Evolutionary conservation across 2,888 invertebrate genomes (phyloP).

Genomic region (Cerceris ruficornis): DNA sequence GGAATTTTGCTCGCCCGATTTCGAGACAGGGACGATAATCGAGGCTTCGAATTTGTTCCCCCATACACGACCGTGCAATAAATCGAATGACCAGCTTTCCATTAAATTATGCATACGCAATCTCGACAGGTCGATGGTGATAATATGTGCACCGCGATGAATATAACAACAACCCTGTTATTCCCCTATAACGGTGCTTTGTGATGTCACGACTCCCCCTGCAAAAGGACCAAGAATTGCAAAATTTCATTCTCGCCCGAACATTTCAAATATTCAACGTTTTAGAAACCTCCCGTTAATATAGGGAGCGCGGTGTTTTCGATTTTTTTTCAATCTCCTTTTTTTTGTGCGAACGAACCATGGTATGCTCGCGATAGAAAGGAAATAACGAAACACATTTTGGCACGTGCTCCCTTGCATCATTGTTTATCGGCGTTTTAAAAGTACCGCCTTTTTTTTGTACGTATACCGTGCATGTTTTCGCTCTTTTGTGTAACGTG

Average conservation of each 20-base stretch:
- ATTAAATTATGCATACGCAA: conserved; percentile 69
- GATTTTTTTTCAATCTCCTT: neutral
- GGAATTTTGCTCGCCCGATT: neutral
- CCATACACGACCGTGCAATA: conserved; percentile 31
- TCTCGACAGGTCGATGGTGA: conserved; percentile 49
- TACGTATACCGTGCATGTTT: too few relatives aligned
- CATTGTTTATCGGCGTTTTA: too few relatives aligned
- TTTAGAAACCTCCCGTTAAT: neutral
- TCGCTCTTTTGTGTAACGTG: too few relatives aligned
- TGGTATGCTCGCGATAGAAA: too few relatives aligned
- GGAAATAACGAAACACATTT: too few relatives aligned
- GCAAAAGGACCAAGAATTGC: neutral
- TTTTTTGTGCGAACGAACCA: neutral
- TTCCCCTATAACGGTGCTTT: conserved; percentile 1
- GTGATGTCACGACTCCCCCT: neutral
- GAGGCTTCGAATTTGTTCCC: neutral
- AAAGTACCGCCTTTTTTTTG: too few relatives aligned
- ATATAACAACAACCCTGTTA: conserved; percentile 54
- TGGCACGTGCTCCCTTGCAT: neutral
- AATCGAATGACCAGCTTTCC: conserved; percentile 58
- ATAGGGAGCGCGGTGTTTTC: too few relatives aligned
- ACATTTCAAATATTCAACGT: neutral
- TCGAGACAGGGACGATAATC: conserved; percentile 5
- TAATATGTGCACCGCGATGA: conserved; percentile 72
- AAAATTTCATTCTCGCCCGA: neutral